Base-by-base conservation (phyloP, 2,113 vertebrate species). In the Acanthochromis polyacanthus region DNA sequence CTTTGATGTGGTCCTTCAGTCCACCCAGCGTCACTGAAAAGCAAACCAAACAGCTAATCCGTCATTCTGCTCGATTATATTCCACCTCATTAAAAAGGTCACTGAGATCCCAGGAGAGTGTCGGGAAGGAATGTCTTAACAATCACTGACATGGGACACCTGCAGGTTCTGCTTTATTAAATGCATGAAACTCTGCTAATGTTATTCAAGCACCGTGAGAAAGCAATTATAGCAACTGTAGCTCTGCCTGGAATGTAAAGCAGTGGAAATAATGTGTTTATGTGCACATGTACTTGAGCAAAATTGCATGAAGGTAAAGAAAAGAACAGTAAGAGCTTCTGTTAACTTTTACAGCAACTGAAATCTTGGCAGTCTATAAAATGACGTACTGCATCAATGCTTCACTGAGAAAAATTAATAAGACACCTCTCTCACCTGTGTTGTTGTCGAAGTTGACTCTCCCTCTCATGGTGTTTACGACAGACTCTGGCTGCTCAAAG, bases 401-500 rank as follows among this genome's bases (percentile, higher is more conserved):
- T 56, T 32, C 57, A 46, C 58, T 53, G 20, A 38, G 62, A 62
- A 30, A 30, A 71, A 63, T 3, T 3, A 22, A 32, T 32, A 40
- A 43, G 10, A 59, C 11, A n/a, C 1, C 4, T 36, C 36, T 58
- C 91, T 95, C 90, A 99, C 98, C 98, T 82, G 97, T 98, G 82
- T 97, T 97, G 87, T 99, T 94, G 56, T 99, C 96, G 22, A 99
- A 99, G 94, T 99, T 99, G 85, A 99, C 93, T 91, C 98, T 96
- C 86, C 98, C 98, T 93, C 98, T 96, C 98, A 99, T 99, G 1
- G 98, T 99, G 81, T 99, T 99, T 70, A 99, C 96, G 1, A 99
- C 98, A 17, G 98, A 99, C 81, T 99, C 98, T 0, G 98, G 98
- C 90, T 99, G 98, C 73, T 99, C 98, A 89, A 99, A 99, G 82